Percentiles rank a stretch among this genome's conserved stretches.
These are phyloP conservation scores for Parelbella ahira DNA, from an alignment of 2,888 invertebrate genomes.

Conservation along the genomic window DNA sequence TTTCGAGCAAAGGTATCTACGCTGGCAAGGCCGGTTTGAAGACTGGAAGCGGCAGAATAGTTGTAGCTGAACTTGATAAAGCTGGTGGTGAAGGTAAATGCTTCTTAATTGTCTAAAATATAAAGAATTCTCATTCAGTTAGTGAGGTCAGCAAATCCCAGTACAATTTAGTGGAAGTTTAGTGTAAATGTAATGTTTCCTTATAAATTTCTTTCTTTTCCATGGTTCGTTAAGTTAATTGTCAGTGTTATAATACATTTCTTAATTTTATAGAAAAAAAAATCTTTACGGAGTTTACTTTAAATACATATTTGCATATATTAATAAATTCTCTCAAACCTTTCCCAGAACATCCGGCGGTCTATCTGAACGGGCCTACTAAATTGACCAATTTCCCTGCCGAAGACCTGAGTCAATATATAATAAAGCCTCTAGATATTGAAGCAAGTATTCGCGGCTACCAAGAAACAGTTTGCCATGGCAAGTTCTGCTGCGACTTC, in stretches of 20 bases:
- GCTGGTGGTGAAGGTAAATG: conserved; percentile 40
- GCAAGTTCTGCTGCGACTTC: conserved; percentile 58
- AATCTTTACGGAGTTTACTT: too few relatives aligned
- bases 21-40: conserved; percentile 37
- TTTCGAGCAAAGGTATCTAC: conserved; percentile 44
- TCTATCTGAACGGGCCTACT: conserved; percentile 32
- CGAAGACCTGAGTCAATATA: conserved; percentile 52
- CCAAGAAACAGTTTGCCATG: conserved; percentile 51
- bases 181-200: too few relatives aligned
- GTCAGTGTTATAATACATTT: too few relatives aligned
- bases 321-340: too few relatives aligned
- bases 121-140: too few relatives aligned
- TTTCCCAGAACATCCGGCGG: conserved; percentile 26
- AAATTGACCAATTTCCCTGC: conserved; percentile 26
- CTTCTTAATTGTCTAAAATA: too few relatives aligned
- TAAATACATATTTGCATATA: too few relatives aligned
- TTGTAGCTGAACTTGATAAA: conserved; percentile 43
- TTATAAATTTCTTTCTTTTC: too few relatives aligned
- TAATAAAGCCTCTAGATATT: conserved; percentile 46
- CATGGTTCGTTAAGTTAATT: too few relatives aligned
- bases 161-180: too few relatives aligned
- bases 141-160: too few relatives aligned
- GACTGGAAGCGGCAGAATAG: conserved; percentile 29
- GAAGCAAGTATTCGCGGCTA: conserved; percentile 42
- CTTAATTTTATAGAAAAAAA: too few relatives aligned